Evolutionary conservation across 1,140 invertebrate genomes (phyloP).

Genomic region (Sipha flava): DNA sequence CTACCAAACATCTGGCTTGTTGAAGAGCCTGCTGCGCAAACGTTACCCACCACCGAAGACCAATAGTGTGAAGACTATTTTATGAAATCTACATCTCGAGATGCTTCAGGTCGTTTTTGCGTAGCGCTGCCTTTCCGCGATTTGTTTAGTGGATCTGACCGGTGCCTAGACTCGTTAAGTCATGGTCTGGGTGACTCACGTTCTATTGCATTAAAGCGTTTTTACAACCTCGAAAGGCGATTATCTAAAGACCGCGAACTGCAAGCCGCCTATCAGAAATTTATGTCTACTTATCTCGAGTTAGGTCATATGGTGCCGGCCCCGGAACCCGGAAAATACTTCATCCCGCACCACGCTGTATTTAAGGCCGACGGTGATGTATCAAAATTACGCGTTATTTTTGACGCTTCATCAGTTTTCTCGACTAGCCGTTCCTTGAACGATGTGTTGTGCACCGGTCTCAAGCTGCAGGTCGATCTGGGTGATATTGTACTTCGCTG

Average conservation of each 20-base stretch:
- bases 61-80: not conserved
- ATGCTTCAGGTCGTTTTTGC: not conserved
- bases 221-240: not conserved
- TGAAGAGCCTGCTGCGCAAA: not conserved
- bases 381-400: conserved; percentile 39
- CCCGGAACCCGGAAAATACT: too few relatives aligned
- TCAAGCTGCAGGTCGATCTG: too few relatives aligned
- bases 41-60: not conserved
- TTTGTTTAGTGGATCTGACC: too few relatives aligned
- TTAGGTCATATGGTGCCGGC: too few relatives aligned
- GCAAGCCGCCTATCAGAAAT: too few relatives aligned
- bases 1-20: not conserved
- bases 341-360: too few relatives aligned
- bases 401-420: conserved; percentile 40
- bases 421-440: not conserved
- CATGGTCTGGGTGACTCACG: not conserved
- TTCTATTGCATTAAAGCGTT: not conserved
- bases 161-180: too few relatives aligned
- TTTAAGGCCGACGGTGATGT: not conserved
- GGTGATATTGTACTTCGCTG: too few relatives aligned
- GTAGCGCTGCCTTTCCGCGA: not conserved
- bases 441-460: too few relatives aligned
- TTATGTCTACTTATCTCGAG: too few relatives aligned
- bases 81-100: too few relatives aligned
- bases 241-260: too few relatives aligned